These are phyloP conservation scores for Amphimallon solstitiale DNA, from an alignment of 2,888 invertebrate species.

Conservation along the genomic window DNA sequence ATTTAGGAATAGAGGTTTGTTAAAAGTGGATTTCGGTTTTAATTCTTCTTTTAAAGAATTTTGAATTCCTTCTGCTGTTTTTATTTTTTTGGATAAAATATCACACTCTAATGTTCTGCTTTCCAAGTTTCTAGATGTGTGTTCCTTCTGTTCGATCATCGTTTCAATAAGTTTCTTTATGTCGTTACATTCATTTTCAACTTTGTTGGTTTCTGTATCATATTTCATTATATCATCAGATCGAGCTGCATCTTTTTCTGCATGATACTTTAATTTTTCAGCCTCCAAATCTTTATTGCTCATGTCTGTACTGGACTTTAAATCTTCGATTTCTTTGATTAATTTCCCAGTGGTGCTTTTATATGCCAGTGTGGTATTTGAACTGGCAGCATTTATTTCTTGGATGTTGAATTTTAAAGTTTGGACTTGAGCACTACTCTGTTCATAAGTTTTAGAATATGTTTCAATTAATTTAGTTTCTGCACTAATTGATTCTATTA, in stretches of 20 bases:
- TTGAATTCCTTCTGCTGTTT: conserved; percentile 2
- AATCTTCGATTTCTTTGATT: neutral
- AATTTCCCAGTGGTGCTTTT: neutral
- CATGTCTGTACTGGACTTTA: neutral
- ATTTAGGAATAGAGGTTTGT: neutral
- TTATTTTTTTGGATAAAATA: conserved; percentile 26
- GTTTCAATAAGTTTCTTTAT: neutral
- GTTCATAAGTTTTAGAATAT: neutral
- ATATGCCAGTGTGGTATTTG: neutral
- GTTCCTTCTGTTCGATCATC: neutral
- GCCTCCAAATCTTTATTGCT: neutral
- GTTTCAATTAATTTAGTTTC: neutral
- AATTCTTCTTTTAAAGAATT: conserved; percentile 9
- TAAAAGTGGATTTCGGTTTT: neutral
- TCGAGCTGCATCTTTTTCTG: neutral
- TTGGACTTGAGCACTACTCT: neutral
- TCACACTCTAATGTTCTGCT: conserved; percentile 23
- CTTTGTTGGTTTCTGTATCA: neutral
- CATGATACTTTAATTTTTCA: neutral
- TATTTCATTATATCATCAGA: neutral
- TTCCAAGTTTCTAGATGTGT: neutral
- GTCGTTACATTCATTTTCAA: neutral
- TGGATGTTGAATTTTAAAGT: neutral
- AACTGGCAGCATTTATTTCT: neutral
- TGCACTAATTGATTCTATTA: neutral